These are phyloP conservation scores for Acholoe squamosa DNA, from an alignment of 2,888 invertebrate species.

Conservation along the genomic window DNA sequence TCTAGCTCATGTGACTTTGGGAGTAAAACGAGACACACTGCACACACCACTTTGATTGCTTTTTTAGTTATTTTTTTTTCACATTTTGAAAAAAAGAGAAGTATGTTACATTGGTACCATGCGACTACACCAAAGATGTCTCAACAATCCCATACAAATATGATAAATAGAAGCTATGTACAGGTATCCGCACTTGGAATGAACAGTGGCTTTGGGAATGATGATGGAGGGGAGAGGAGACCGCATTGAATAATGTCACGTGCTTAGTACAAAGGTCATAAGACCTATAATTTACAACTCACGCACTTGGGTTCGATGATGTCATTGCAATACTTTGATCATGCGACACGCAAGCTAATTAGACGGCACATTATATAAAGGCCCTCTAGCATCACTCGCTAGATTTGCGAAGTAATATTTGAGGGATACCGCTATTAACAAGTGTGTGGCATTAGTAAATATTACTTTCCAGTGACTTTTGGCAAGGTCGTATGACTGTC, in stretches of 20 bases:
- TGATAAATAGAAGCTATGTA: constrained; percentile 61
- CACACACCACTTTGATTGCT: constrained; percentile 51
- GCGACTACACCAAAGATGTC: constrained; percentile 56
- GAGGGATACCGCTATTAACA: background rate
- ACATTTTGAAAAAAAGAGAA: background rate
- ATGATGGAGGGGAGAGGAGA: constrained; percentile 48
- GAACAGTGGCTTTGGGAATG: constrained; percentile 55
- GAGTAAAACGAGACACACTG: background rate
- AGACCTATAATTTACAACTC: background rate
- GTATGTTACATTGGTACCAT: constrained; percentile 40
- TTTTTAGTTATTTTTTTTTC: background rate
- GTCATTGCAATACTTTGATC: background rate
- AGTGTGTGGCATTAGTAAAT: background rate
- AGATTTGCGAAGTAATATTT: background rate
- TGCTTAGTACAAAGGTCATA: background rate
- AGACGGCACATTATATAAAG: background rate
- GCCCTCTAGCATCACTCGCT: background rate
- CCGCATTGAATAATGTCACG: background rate
- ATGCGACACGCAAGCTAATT: background rate
- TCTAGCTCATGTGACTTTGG: background rate
- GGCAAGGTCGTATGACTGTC: constrained; percentile 31
- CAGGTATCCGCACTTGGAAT: constrained; percentile 53
- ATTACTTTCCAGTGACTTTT: background rate
- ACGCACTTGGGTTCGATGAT: constrained; percentile 1
- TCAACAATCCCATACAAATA: constrained; percentile 58